phyloP scores from a whole-genome alignment of 2,113 vertebrate genomes.

The Coptodon rendalli region DNA sequence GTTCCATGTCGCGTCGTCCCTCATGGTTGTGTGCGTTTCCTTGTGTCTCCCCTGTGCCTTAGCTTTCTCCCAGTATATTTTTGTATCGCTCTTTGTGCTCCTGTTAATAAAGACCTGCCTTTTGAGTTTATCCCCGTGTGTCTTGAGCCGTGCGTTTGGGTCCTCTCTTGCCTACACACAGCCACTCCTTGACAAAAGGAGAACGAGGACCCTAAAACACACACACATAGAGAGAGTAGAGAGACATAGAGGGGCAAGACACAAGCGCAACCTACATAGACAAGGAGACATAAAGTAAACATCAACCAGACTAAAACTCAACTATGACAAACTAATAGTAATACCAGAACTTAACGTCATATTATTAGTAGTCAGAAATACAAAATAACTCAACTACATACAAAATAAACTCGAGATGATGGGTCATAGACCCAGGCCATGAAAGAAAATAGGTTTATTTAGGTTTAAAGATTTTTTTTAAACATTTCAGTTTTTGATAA shows the following conservation, averaged over 20 bases:
- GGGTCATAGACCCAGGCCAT: background rate
- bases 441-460: background rate
- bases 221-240: background rate
- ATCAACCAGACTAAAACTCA: background rate
- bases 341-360: background rate
- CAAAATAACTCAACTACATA: background rate
- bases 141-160: background rate
- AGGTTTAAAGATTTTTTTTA: background rate
- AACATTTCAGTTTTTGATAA: background rate
- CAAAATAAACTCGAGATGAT: background rate
- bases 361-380: background rate
- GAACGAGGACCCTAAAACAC: background rate
- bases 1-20: rapidly evolving
- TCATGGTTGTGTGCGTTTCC: background rate
- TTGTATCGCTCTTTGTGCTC: background rate
- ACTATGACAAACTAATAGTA: background rate
- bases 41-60: background rate
- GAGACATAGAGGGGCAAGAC: background rate
- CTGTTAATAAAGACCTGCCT: background rate
- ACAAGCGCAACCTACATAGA: background rate
- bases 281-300: background rate
- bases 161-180: background rate
- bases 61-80: background rate
- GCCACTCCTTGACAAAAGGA: background rate
- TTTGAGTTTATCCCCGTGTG: background rate